These are phyloP conservation scores for Erythrocercus mccallii DNA, from an alignment of 2,113 vertebrate species.

Conservation along the genomic window DNA sequence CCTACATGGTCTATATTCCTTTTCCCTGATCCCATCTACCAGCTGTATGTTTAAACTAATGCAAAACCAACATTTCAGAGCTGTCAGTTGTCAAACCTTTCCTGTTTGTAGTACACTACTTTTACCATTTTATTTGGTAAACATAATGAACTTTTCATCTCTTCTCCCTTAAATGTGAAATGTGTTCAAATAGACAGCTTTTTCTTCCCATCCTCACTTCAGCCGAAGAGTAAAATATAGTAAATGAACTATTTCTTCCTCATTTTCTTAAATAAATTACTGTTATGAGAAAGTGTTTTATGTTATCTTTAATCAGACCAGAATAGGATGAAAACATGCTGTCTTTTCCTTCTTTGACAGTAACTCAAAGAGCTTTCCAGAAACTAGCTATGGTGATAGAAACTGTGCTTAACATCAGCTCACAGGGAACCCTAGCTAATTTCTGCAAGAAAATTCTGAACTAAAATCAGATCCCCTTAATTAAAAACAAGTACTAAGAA, in stretches of 20 bases:
- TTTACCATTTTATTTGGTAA: neutral
- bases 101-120: neutral
- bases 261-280: neutral
- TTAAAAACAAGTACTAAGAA: neutral
- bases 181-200: neutral
- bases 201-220: neutral
- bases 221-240: neutral
- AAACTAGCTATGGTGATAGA: neutral
- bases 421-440: neutral
- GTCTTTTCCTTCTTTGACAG: neutral
- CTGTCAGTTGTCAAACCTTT: neutral
- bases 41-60: neutral
- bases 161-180: neutral
- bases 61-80: neutral
- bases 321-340: neutral
- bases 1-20: accelerated
- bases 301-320: neutral
- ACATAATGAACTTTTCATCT: neutral
- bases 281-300: neutral
- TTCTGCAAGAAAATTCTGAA: neutral
- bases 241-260: neutral
- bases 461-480: neutral
- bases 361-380: neutral
- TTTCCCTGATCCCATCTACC: neutral
- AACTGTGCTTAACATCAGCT: neutral